Evolutionary conservation across 1,140 invertebrate species (phyloP).

Genomic region (Papilio machaon): DNA sequence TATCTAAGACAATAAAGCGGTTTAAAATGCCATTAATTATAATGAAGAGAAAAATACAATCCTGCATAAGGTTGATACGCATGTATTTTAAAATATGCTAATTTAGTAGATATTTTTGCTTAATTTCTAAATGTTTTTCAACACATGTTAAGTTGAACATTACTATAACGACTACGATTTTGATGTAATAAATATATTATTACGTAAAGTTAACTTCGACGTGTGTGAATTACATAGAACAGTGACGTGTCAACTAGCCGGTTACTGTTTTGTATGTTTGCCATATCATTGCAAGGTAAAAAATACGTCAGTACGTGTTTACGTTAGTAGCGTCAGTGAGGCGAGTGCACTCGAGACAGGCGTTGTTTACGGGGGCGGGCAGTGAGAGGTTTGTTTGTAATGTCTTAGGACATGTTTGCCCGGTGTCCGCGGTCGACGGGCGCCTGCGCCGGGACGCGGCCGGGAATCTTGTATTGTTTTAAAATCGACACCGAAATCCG

Average conservation of each 20-base stretch:
- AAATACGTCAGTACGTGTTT: not conserved
- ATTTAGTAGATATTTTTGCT: no score
- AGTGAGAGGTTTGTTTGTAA: slow-evolving; percentile 27
- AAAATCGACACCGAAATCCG: slow-evolving; percentile 58
- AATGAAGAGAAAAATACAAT: not conserved
- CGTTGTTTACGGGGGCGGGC: slow-evolving; percentile 22
- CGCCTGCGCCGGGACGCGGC: slow-evolving; percentile 35
- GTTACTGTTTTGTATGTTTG: not conserved
- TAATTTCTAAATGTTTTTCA: no score
- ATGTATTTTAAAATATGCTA: no score
- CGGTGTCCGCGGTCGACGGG: slow-evolving; percentile 15
- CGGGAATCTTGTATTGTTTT: slow-evolving; percentile 54
- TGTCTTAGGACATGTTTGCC: slow-evolving; percentile 42
- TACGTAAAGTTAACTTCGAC: not conserved
- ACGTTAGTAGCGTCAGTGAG: slow-evolving; percentile 10
- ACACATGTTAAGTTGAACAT: no score
- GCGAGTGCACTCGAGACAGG: slow-evolving; percentile 32
- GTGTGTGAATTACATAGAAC: not conserved
- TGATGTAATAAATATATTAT: not conserved
- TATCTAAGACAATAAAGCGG: not conserved
- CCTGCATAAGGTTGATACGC: not conserved
- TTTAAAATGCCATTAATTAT: not conserved
- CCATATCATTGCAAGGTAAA: slow-evolving; percentile 10
- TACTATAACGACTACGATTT: no score
- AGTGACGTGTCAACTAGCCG: not conserved